Conservation (phyloP, 2,888 invertebrate species). For the Ctena decussata region DNA sequence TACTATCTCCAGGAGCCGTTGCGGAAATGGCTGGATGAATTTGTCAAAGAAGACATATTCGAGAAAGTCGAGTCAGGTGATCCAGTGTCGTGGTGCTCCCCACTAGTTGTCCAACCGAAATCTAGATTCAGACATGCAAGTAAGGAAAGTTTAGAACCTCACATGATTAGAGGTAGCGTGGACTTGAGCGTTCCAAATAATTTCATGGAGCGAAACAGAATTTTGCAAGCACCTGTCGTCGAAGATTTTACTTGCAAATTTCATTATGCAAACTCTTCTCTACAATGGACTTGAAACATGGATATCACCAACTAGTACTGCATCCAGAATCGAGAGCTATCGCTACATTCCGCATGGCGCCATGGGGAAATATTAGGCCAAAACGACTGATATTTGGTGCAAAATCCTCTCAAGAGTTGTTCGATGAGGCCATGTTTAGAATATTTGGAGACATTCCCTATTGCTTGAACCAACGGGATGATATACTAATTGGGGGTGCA, state of each 20-base stretch:
- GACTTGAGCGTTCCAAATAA: neutral
- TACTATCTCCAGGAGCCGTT: neutral
- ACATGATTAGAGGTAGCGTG: neutral
- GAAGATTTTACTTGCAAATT: constrained; percentile 42
- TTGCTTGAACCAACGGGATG: too few species aligned
- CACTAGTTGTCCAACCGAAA: neutral
- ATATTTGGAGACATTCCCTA: constrained; percentile 24
- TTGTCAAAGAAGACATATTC: constrained; percentile 5
- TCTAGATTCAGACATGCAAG: neutral
- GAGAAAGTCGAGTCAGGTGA: neutral
- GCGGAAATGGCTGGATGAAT: neutral
- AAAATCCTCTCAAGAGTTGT: too few species aligned
- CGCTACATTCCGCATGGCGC: neutral
- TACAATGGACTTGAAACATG: constrained; percentile 9
- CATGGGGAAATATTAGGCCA: constrained; percentile 27
- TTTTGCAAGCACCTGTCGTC: constrained; percentile 30
- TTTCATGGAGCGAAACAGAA: constrained; percentile 23
- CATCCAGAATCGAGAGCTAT: neutral
- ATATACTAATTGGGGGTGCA: neutral
- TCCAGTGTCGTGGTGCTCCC: constrained; percentile 13
- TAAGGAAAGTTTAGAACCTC: neutral
- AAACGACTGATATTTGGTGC: too few species aligned
- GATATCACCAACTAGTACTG: neutral
- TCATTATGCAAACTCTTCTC: constrained; percentile 9
- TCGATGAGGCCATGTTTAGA: too few species aligned